Conservation (phyloP, 2,113 vertebrate species). For the Microtus montanus region DNA sequence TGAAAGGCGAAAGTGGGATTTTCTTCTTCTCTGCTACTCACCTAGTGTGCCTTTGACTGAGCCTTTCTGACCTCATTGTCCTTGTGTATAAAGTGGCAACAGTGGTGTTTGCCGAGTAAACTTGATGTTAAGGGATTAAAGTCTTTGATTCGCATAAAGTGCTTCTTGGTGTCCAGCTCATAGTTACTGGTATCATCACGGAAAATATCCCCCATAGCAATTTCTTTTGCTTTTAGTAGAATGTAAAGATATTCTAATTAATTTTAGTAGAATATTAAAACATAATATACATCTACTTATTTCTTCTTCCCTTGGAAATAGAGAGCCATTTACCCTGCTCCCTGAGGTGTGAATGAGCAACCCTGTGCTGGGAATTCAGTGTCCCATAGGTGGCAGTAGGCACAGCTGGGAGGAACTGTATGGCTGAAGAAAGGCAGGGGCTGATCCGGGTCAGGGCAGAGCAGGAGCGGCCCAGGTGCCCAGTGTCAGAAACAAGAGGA, state of each 20-base stretch:
- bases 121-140: not conserved
- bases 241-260: not conserved
- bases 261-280: not conserved
- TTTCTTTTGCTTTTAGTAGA: not conserved
- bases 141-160: not conserved
- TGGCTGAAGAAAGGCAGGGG: too few relatives aligned
- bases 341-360: accelerated
- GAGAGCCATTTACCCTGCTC: not conserved
- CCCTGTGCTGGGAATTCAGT: not conserved
- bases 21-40: not conserved
- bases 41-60: not conserved
- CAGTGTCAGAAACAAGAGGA: not conserved
- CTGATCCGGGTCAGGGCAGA: too few relatives aligned
- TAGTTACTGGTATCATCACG: not conserved
- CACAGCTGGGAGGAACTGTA: not conserved
- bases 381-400: accelerated
- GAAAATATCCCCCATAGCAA: not conserved
- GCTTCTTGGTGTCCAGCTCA: not conserved
- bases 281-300: not conserved
- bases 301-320: not conserved
- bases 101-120: not conserved
- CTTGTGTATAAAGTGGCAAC: not conserved
- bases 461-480: not conserved
- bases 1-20: not conserved
- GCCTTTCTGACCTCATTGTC: not conserved